Percentiles rank a stretch among this genome's conserved stretches.
Evolutionary conservation across 1,140 invertebrate species (phyloP).

Genomic region (Phortica variegata): DNA sequence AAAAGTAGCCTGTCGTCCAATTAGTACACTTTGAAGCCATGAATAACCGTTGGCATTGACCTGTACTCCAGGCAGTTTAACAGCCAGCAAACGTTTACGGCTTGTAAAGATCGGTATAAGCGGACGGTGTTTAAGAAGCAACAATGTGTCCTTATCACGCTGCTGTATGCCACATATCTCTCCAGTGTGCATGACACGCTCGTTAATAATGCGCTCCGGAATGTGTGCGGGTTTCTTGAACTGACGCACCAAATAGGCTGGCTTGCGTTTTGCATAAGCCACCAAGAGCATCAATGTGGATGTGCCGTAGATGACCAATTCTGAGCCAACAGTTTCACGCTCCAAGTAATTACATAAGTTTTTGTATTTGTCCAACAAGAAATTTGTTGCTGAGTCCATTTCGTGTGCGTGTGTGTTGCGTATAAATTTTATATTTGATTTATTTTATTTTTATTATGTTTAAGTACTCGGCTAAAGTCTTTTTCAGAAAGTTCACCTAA

Average conservation of each 20-base stretch:
- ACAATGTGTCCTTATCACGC: slow-evolving; percentile 39
- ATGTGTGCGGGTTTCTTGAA: slow-evolving; percentile 52
- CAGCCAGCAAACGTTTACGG: slow-evolving; percentile 30
- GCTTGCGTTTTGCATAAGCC: slow-evolving; percentile 48
- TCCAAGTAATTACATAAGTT: slow-evolving; percentile 53
- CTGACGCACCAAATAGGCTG: slow-evolving; percentile 47
- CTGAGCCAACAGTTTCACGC: slow-evolving; percentile 42
- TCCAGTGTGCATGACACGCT: slow-evolving; percentile 49
- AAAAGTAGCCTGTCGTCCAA: slow-evolving; percentile 48
- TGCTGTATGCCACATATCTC: slow-evolving; percentile 40
- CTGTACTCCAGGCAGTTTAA: slow-evolving; percentile 42
- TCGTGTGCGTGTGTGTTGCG: neutral
- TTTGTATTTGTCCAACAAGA: slow-evolving; percentile 35
- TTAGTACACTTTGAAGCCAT: slow-evolving; percentile 45
- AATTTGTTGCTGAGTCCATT: slow-evolving; percentile 30
- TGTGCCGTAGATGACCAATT: slow-evolving; percentile 42
- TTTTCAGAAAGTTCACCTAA: neutral
- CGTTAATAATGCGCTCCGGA: slow-evolving; percentile 46
- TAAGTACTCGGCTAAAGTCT: too few species aligned
- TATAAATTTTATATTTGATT: neutral
- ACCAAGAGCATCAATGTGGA: slow-evolving; percentile 40
- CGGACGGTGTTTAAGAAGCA: slow-evolving; percentile 43
- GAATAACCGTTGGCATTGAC: slow-evolving; percentile 47
- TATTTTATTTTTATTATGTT: too few species aligned
- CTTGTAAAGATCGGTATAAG: slow-evolving; percentile 44